Conservation (phyloP, 2,888 invertebrate species). For the Macaria liturata region DNA sequence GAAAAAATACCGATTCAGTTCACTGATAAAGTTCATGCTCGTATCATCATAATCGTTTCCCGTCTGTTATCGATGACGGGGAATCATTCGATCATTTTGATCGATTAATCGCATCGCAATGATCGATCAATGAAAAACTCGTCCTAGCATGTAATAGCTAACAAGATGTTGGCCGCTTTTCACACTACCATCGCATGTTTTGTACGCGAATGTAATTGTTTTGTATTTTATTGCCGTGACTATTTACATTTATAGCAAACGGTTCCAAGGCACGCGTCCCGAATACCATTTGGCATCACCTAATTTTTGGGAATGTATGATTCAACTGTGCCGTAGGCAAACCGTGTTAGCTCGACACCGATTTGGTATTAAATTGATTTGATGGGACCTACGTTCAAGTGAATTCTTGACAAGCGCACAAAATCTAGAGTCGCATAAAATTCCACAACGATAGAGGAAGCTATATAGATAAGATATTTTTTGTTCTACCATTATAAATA, state of each 20-base stretch:
- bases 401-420: no score
- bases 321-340: constrained; percentile 14
- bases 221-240: constrained; percentile 21
- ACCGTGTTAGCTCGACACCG: constrained; percentile 7
- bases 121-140: constrained; percentile 37
- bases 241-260: constrained; percentile 23
- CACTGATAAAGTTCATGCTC: constrained; percentile 18
- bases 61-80: constrained; percentile 15
- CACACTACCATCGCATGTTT: constrained; percentile 38
- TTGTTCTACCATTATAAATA: constrained; percentile 1
- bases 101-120: constrained; percentile 39
- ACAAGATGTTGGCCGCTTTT: constrained; percentile 43
- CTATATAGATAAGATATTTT: no score
- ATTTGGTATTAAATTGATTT: constrained; percentile 1
- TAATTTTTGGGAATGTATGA: constrained; percentile 15
- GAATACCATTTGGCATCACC: constrained; percentile 22
- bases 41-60: constrained; percentile 18
- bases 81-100: constrained; percentile 22
- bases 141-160: constrained; percentile 42
- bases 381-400: no score
- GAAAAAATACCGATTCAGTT: constrained; percentile 19
- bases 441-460: no score
- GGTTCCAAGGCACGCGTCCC: constrained; percentile 20
- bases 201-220: constrained; percentile 24
- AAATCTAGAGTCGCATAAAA: no score